phyloP scores from a whole-genome alignment of 2,113 vertebrate species.

The Columba janthina region DNA sequence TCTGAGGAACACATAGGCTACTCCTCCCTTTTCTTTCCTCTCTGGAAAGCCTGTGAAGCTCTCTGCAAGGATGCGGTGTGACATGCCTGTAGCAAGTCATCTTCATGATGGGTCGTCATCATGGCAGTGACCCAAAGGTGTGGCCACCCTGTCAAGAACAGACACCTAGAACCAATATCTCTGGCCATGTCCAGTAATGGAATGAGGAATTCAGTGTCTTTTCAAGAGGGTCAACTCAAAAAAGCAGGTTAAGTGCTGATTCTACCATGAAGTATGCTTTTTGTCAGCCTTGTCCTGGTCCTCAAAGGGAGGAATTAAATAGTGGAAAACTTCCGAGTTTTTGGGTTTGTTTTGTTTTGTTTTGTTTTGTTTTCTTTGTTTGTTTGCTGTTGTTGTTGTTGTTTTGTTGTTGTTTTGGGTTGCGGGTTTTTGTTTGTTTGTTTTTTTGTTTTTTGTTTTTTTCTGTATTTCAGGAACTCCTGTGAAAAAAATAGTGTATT shows the following conservation, averaged over 20 bases:
- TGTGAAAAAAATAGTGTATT: neutral
- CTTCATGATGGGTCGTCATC: neutral
- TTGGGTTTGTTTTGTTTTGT: too few species aligned
- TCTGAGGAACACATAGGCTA: neutral
- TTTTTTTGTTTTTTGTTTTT: neutral
- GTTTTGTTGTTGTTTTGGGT: too few species aligned
- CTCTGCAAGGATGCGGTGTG: neutral
- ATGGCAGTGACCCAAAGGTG: neutral
- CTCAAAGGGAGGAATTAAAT: neutral
- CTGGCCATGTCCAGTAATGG: neutral
- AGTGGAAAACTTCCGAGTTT: neutral
- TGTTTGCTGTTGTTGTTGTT: too few species aligned
- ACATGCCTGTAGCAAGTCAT: neutral
- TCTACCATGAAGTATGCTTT: neutral
- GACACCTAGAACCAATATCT: neutral
- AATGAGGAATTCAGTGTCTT: neutral
- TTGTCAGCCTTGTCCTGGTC: neutral
- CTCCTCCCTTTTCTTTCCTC: neutral
- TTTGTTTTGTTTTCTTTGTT: too few species aligned
- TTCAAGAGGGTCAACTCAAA: neutral
- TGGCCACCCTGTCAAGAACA: neutral
- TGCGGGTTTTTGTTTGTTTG: too few species aligned
- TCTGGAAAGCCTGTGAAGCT: neutral
- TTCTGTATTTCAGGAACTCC: neutral
- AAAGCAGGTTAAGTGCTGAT: neutral